Evolutionary conservation across 2,888 invertebrate species (phyloP).

Genomic region (Drosophila pegasa): DNA sequence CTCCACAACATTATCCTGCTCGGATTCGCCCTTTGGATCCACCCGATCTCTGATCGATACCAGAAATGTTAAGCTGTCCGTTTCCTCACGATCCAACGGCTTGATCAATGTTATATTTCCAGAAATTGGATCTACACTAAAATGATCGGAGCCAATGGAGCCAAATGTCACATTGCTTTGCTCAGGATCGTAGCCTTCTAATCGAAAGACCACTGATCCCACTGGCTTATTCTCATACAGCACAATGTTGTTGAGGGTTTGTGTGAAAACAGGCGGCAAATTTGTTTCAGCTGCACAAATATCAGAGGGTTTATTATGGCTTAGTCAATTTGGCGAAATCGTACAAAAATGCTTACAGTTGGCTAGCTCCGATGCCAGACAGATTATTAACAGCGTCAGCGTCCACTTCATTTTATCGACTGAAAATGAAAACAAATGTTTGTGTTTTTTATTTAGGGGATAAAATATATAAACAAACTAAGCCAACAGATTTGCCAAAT

Average conservation of each 20-base stretch:
- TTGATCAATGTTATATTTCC: conserved; percentile 92
- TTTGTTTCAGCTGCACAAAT: conserved; percentile 85
- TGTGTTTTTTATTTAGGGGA: conserved; percentile 33
- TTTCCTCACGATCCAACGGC: conserved; percentile 93
- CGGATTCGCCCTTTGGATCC: conserved; percentile 86
- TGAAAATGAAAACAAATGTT: conserved; percentile 44
- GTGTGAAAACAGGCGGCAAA: conserved; percentile 90
- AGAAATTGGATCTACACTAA: conserved; percentile 90
- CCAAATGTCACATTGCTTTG: conserved; percentile 89
- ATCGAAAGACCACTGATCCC: conserved; percentile 90
- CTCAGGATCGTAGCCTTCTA: conserved; percentile 93
- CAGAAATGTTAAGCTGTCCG: conserved; percentile 91
- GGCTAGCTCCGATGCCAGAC: conserved; percentile 42
- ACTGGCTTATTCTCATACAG: conserved; percentile 92
- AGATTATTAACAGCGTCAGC: conserved; percentile 48
- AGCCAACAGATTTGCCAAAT: conserved; percentile 43
- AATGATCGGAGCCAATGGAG: conserved; percentile 92
- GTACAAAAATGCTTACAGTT: conserved; percentile 44
- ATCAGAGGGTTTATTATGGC: conserved; percentile 3
- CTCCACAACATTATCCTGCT: conserved; percentile 89
- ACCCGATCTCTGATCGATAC: conserved; percentile 93
- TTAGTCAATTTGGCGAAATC: not conserved
- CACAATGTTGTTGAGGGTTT: conserved; percentile 91
- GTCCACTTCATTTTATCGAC: conserved; percentile 58
- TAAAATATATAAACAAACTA: conserved; percentile 42